phyloP scores from a whole-genome alignment of 2,113 vertebrate species.

The Percopsis transmontana region DNA sequence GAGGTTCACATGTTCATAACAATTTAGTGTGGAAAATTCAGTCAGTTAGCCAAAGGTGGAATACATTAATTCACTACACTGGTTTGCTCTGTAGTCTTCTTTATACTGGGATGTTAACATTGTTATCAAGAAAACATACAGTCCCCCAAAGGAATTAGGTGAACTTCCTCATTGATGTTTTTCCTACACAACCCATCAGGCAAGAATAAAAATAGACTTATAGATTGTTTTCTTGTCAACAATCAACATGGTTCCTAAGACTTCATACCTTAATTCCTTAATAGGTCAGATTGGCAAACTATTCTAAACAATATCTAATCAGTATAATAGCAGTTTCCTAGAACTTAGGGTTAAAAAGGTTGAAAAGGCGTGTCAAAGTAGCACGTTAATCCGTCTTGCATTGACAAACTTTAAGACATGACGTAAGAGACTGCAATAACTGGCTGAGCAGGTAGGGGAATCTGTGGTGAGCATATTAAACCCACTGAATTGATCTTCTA shows the following conservation, averaged over 20 bases:
- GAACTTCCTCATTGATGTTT: not conserved
- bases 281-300: no score
- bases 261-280: no score
- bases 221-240: not conserved
- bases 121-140: no score
- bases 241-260: not conserved
- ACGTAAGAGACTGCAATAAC: slow-evolving; percentile 3
- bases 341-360: no score
- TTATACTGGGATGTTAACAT: no score
- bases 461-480: not conserved
- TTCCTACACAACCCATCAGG: not conserved
- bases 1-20: no score
- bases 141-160: not conserved
- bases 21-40: no score
- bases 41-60: no score
- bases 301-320: no score
- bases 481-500: not conserved
- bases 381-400: not conserved
- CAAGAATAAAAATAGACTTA: no score
- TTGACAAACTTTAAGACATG: not conserved
- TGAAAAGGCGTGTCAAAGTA: not conserved
- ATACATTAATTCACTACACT: no score
- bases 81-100: no score
- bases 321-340: not conserved
- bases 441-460: slow-evolving; percentile 12